Evolutionary conservation across 2,113 vertebrate genomes (phyloP).

Genomic region (Corydoras sp.): DNA sequence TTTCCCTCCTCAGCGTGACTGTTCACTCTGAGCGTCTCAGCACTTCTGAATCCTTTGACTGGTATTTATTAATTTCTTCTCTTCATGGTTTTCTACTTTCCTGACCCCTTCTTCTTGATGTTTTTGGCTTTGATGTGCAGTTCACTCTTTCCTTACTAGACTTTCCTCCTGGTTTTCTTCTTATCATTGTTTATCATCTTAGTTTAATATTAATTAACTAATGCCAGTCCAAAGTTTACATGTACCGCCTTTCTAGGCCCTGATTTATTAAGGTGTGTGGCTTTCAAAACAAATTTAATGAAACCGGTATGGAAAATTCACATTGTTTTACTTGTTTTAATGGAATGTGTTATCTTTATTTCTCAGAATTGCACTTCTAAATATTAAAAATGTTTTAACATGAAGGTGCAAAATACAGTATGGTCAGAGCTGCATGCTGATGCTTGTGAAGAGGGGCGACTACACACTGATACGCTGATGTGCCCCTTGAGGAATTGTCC

Average conservation of each 20-base stretch:
- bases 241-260: neutral
- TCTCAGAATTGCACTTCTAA: too few relatives aligned
- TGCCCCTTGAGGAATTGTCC: too few relatives aligned
- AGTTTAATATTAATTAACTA: neutral
- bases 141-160: constrained; percentile 31
- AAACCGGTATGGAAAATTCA: too few relatives aligned
- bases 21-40: constrained; percentile 72
- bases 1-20: constrained; percentile 77
- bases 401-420: too few relatives aligned
- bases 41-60: constrained; percentile 71
- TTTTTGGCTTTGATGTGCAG: constrained; percentile 22
- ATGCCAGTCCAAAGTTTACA: neutral
- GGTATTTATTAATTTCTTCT: constrained; percentile 72
- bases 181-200: neutral
- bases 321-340: neutral
- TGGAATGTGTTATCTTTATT: neutral
- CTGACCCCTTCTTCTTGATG: constrained; percentile 48
- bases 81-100: constrained; percentile 56
- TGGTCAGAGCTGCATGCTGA: too few relatives aligned
- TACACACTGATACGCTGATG: too few relatives aligned
- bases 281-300: neutral
- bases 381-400: too few relatives aligned
- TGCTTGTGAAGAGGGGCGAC: too few relatives aligned
- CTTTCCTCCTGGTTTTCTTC: constrained; percentile 41
- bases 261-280: neutral